Conservation (phyloP, 2,797 vertebrate genomes). For the Sternarchorhynchus goeldii region DNA sequence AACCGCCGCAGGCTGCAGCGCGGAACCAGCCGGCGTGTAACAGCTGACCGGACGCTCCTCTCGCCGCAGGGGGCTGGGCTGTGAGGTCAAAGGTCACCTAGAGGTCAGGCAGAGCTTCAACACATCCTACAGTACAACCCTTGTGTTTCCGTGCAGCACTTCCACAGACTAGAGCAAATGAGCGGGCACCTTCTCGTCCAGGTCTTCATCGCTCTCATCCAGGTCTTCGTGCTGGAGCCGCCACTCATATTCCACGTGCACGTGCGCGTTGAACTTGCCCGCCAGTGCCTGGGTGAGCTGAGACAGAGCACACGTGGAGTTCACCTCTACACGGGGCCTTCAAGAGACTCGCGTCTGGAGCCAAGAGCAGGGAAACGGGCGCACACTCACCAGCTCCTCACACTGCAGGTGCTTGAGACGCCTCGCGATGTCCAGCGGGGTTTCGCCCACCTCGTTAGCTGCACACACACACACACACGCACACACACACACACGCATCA, state of each 20-base stretch:
- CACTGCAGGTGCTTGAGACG: constrained; percentile 93
- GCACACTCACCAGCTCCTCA: constrained; percentile 90
- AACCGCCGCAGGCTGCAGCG: constrained; percentile 72
- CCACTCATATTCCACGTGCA: constrained; percentile 99
- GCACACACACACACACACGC: constrained; percentile 23
- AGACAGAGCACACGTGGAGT: constrained; percentile 22
- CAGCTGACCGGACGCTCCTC: constrained; percentile 97
- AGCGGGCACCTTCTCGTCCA: constrained; percentile 86
- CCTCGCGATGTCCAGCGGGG: constrained; percentile 91
- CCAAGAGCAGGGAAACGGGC: too few species aligned
- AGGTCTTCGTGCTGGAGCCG: constrained; percentile 92
- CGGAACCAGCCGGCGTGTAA: constrained; percentile 79
- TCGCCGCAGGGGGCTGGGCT: constrained; percentile 93
- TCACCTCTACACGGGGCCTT: background rate
- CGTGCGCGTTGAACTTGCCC: constrained; percentile 94
- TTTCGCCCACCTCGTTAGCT: constrained; percentile 97
- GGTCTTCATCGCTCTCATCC: constrained; percentile 96
- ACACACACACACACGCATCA: background rate
- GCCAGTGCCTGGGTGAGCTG: constrained; percentile 92
- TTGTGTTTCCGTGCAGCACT: too few species aligned
- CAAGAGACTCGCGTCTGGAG: too few species aligned
- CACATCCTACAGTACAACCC: too few species aligned
- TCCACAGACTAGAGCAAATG: background rate
- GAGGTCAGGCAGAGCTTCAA: background rate
- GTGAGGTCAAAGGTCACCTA: constrained; percentile 40